A percentile compares a stretch with the other conserved stretches of the same genome.
Evolutionary conservation across 2,113 vertebrate genomes (phyloP).

Genomic region (Anarrhichthys ocellatus): DNA sequence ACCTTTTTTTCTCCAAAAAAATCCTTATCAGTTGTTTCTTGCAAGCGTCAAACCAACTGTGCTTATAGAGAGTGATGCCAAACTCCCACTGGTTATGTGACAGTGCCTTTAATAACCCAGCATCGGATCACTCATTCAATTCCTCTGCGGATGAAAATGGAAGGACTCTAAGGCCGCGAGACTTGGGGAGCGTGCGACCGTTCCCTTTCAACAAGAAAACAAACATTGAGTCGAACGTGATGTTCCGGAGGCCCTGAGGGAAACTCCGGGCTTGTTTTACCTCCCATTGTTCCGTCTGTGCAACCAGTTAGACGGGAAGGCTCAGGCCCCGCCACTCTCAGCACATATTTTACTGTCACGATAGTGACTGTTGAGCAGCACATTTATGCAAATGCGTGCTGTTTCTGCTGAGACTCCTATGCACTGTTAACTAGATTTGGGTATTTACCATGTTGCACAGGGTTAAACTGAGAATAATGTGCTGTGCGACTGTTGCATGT

Average conservation of each 20-base stretch:
- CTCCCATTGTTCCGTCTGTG: slow-evolving; percentile 65
- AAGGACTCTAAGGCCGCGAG: slow-evolving; percentile 39
- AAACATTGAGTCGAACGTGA: slow-evolving; percentile 52
- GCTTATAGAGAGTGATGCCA: background rate
- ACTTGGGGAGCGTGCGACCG: slow-evolving; percentile 36
- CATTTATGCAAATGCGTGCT: background rate
- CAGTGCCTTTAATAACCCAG: slow-evolving; percentile 11
- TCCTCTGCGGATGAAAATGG: slow-evolving; percentile 45
- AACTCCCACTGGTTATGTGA: background rate
- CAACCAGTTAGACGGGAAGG: slow-evolving; percentile 66
- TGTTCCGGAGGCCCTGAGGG: slow-evolving; percentile 67
- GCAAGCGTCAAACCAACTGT: background rate
- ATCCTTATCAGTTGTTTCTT: background rate
- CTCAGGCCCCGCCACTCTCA: slow-evolving; percentile 30
- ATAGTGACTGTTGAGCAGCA: slow-evolving; percentile 27
- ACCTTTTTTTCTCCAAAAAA: too few species aligned
- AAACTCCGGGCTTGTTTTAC: slow-evolving; percentile 70
- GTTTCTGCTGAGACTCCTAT: background rate
- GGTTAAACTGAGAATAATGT: background rate
- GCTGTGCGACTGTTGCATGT: background rate
- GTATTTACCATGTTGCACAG: background rate
- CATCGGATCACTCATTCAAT: slow-evolving; percentile 24
- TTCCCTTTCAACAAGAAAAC: slow-evolving; percentile 53
- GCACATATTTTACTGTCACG: slow-evolving; percentile 36
- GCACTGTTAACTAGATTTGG: too few species aligned